phyloP scores from a whole-genome alignment of 2,888 invertebrate species.

The Scaeva pyrastri region DNA sequence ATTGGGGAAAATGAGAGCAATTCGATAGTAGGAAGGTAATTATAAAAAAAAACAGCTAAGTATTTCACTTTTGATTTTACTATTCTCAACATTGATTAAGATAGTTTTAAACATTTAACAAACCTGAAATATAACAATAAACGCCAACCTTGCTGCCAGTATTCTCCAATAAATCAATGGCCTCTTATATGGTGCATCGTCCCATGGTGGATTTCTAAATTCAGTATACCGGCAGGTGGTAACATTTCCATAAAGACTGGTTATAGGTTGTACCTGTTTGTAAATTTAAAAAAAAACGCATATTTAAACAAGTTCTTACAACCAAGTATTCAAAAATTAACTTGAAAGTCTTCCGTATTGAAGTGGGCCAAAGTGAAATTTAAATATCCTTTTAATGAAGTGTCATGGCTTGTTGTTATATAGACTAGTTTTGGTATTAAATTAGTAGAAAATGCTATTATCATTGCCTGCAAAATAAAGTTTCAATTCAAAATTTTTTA shows the following conservation, averaged over 20 bases:
- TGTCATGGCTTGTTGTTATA: constrained; percentile 84
- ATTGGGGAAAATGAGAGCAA: too few species aligned
- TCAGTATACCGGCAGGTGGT: constrained; percentile 88
- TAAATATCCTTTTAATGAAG: constrained; percentile 87
- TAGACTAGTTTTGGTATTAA: constrained; percentile 92
- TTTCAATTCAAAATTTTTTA: neutral
- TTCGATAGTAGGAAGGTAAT: too few species aligned
- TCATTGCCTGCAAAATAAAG: constrained; percentile 87
- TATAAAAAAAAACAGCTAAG: too few species aligned
- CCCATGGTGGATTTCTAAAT: constrained; percentile 87
- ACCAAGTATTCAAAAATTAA: constrained; percentile 40
- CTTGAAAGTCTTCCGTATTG: constrained; percentile 86
- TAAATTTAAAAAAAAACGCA: constrained; percentile 3
- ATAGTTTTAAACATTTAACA: too few species aligned
- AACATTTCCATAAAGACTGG: constrained; percentile 80
- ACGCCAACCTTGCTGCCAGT: constrained; percentile 89
- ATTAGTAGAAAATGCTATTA: constrained; percentile 93
- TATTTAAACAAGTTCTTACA: neutral
- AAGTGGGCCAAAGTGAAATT: constrained; percentile 89
- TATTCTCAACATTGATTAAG: too few species aligned
- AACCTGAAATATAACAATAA: constrained; percentile 90
- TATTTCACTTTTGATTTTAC: too few species aligned
- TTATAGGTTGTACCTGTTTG: constrained; percentile 79
- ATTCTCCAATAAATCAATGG: constrained; percentile 90
- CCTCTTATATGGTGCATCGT: constrained; percentile 85